These are phyloP conservation scores for Cardiocondyla obscurior DNA, from an alignment of 1,140 invertebrate species.

Conservation along the genomic window DNA sequence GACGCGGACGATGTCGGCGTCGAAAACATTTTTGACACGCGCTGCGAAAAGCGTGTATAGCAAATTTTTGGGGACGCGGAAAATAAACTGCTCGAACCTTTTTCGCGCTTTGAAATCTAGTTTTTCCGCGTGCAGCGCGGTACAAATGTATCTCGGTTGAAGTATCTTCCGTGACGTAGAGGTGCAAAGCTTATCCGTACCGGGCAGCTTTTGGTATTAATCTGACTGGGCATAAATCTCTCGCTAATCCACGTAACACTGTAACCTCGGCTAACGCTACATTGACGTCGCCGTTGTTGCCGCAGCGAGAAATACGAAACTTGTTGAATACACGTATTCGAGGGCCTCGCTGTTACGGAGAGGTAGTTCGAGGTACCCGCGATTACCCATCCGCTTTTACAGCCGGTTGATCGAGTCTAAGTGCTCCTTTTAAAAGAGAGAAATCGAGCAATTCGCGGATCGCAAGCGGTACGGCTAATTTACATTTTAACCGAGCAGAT, in stretches of 20 bases:
- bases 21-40: slow-evolving; percentile 40
- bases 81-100: slow-evolving; percentile 37
- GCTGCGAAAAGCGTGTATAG: neutral
- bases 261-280: neutral
- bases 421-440: slow-evolving; percentile 22
- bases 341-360: slow-evolving; percentile 17
- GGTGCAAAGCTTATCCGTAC: slow-evolving; percentile 50
- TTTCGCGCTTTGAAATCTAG: slow-evolving; percentile 31
- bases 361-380: neutral
- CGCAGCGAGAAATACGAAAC: slow-evolving; percentile 55
- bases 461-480: slow-evolving; percentile 19
- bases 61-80: slow-evolving; percentile 22
- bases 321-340: slow-evolving; percentile 64
- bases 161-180: slow-evolving; percentile 43
- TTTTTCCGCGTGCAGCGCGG: slow-evolving; percentile 19
- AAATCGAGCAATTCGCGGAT: slow-evolving; percentile 37
- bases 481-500: slow-evolving; percentile 36
- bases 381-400: slow-evolving; percentile 29
- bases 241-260: slow-evolving; percentile 46
- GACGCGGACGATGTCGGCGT: neutral
- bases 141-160: slow-evolving; percentile 48
- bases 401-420: slow-evolving; percentile 47
- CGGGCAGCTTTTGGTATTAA: slow-evolving; percentile 56
- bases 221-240: slow-evolving; percentile 52
- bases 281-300: neutral